Evolutionary conservation across 2,888 invertebrate species (phyloP).

Genomic region (Nasonovia ribisnigri): DNA sequence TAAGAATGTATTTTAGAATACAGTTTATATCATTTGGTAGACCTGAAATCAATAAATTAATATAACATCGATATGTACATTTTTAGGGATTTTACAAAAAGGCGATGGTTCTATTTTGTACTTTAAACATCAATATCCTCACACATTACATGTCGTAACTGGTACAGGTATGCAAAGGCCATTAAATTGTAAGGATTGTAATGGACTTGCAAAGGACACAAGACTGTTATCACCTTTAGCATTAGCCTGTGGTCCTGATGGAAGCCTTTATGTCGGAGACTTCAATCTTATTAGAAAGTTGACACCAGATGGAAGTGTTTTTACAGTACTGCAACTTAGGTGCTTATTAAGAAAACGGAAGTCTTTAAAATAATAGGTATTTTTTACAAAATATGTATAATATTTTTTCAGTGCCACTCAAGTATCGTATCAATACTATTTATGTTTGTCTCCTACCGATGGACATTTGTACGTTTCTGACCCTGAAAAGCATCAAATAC

Average conservation of each 20-base stretch:
- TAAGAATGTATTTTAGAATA: not conserved
- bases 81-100: conserved; percentile 88
- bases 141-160: conserved; percentile 92
- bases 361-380: not conserved
- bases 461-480: conserved; percentile 96
- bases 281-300: conserved; percentile 94
- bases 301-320: conserved; percentile 89
- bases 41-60: not conserved
- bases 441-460: conserved; percentile 96
- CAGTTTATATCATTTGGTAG: not conserved
- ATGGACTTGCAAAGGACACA: conserved; percentile 87
- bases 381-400: not conserved
- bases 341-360: conserved; percentile 70
- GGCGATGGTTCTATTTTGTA: conserved; percentile 96
- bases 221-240: conserved; percentile 93
- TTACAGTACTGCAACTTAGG: conserved; percentile 90
- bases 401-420: conserved; percentile 84
- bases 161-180: conserved; percentile 90
- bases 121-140: conserved; percentile 87
- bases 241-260: conserved; percentile 94
- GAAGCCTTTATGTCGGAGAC: conserved; percentile 96
- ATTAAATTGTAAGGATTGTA: conserved; percentile 88
- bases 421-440: conserved; percentile 96
- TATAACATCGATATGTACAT: not conserved
- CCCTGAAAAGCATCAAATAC: conserved; percentile 91